Percentiles rank a stretch among this genome's conserved stretches.
These are phyloP conservation scores for Catharus minimus DNA, from an alignment of 2,113 vertebrate genomes.

Conservation along the genomic window DNA sequence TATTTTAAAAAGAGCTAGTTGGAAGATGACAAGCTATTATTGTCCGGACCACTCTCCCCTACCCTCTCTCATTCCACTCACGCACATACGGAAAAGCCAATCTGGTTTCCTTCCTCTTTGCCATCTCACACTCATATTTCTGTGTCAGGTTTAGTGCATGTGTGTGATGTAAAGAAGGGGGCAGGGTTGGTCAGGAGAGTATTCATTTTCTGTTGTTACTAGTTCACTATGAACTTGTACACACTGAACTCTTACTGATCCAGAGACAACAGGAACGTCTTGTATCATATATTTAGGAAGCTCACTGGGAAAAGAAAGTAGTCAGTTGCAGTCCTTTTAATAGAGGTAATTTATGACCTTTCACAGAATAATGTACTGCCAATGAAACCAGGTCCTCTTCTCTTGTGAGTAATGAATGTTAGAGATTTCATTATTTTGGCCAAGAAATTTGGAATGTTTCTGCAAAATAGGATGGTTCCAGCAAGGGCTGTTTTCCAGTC, in stretches of 20 bases:
- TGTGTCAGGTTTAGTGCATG: neutral
- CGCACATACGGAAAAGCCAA: neutral
- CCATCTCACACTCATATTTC: neutral
- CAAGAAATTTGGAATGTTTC: neutral
- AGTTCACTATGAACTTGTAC: neutral
- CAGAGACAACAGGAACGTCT: neutral
- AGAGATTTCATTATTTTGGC: neutral
- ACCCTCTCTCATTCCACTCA: neutral
- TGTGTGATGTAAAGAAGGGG: neutral
- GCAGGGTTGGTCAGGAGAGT: neutral
- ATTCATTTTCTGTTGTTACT: neutral
- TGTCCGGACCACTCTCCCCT: neutral
- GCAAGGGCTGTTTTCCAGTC: neutral
- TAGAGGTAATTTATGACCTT: neutral
- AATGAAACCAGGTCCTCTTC: neutral
- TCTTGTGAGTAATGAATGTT: neutral
- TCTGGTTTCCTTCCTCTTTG: neutral
- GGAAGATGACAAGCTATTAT: neutral
- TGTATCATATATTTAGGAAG: neutral
- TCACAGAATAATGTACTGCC: neutral
- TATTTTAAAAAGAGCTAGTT: neutral
- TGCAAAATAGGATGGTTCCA: neutral
- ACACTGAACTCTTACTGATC: neutral
- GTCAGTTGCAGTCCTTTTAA: neutral
- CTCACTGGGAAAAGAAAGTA: neutral